A percentile compares a stretch with the other conserved stretches of the same genome.
Conservation (phyloP, 2,797 vertebrate genomes). For the Melanotaenia boesemani region DNA sequence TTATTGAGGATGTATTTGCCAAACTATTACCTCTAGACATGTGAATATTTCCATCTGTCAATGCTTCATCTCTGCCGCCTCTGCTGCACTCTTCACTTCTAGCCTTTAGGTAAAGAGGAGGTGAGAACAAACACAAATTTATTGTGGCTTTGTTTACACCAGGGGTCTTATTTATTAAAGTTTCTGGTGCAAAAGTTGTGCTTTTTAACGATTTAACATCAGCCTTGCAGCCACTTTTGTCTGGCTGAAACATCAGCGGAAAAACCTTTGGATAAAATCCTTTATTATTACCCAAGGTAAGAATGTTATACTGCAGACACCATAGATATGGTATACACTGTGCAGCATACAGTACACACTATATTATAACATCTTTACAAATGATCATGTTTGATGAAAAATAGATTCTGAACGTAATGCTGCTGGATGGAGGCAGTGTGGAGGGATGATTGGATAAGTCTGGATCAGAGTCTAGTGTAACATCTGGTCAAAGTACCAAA, state of each 20-base stretch:
- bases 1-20: not conserved
- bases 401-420: not conserved
- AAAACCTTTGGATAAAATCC: conserved; percentile 41
- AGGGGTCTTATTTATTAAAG: conserved; percentile 64
- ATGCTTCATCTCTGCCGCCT: not conserved
- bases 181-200: conserved; percentile 50
- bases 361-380: conserved; percentile 50
- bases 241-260: conserved; percentile 39
- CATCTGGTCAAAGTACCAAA: conserved; percentile 9
- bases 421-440: not conserved
- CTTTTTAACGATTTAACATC: conserved; percentile 47
- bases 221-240: conserved; percentile 3
- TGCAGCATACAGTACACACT: conserved; percentile 50
- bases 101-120: conserved; percentile 22
- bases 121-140: conserved; percentile 43
- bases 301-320: conserved; percentile 47
- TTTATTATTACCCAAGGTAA: conserved; percentile 43
- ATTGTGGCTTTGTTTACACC: conserved; percentile 48
- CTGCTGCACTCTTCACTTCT: no score
- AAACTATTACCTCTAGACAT: not conserved
- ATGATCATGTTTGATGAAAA: conserved; percentile 15
- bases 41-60: conserved; percentile 5
- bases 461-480: conserved; percentile 9
- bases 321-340: conserved; percentile 53
- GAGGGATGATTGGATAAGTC: not conserved